A percentile compares a stretch with the other conserved stretches of the same genome.
These are phyloP conservation scores for Manacus vitellinus DNA, from an alignment of 2,113 vertebrate genomes.

Conservation along the genomic window DNA sequence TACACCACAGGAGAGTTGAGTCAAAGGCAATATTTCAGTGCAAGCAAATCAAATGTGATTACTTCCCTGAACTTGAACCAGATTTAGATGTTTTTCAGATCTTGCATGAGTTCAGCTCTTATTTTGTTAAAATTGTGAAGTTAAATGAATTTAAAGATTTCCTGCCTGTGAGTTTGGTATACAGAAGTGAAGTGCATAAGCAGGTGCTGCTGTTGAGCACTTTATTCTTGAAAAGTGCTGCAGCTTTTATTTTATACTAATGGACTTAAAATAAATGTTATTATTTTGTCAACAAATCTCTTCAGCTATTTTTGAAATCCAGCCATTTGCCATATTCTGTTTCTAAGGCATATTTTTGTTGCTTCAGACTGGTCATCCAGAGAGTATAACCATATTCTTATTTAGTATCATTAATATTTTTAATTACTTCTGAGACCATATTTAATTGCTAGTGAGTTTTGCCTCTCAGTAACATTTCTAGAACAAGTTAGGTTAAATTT, in stretches of 20 bases:
- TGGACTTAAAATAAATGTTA: neutral
- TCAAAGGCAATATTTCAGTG: neutral
- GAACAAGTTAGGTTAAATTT: neutral
- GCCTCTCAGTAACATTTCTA: neutral
- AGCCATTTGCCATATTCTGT: neutral
- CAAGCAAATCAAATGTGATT: neutral
- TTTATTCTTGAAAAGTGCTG: neutral
- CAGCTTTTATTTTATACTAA: neutral
- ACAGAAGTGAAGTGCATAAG: neutral
- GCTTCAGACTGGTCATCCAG: neutral
- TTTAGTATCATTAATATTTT: neutral
- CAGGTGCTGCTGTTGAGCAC: neutral
- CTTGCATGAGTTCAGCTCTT: neutral
- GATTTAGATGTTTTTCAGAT: neutral
- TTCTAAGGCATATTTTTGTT: neutral
- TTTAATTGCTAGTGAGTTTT: neutral
- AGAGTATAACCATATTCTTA: neutral
- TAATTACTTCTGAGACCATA: neutral
- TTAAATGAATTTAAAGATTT: constrained; percentile 15
- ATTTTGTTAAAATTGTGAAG: neutral
- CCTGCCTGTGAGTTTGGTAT: neutral
- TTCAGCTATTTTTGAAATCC: neutral
- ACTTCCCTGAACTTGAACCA: neutral
- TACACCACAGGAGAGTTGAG: neutral
- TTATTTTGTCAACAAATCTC: neutral